phyloP scores from a whole-genome alignment of 1,140 invertebrate genomes.

The Heliconius hermathena region DNA sequence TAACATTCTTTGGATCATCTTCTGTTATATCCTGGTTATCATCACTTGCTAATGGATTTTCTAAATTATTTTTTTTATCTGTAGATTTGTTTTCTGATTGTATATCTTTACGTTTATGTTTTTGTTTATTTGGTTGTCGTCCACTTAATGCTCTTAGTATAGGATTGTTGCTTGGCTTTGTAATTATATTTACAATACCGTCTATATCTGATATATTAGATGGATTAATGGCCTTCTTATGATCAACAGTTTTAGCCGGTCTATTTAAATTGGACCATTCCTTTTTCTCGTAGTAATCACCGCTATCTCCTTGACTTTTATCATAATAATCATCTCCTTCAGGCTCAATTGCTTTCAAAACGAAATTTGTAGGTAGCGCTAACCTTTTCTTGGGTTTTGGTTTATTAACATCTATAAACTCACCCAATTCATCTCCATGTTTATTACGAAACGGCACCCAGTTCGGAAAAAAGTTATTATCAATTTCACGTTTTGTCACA shows the following conservation, averaged over 20 bases:
- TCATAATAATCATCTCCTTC: slow-evolving; percentile 61
- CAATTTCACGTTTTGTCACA: slow-evolving; percentile 59
- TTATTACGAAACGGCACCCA: slow-evolving; percentile 76
- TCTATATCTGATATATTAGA: slow-evolving; percentile 65
- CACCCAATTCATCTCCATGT: slow-evolving; percentile 66
- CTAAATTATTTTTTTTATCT: slow-evolving; percentile 15
- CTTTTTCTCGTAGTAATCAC: slow-evolving; percentile 71
- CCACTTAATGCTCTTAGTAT: slow-evolving; percentile 41
- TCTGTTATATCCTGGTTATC: slow-evolving; percentile 23
- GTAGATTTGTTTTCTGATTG: neutral
- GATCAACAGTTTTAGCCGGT: slow-evolving; percentile 39
- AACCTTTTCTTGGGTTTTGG: slow-evolving; percentile 67
- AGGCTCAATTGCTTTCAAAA: slow-evolving; percentile 57
- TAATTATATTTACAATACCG: slow-evolving; percentile 66
- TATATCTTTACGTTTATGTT: slow-evolving; percentile 32
- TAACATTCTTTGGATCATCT: slow-evolving; percentile 31
- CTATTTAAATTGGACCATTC: slow-evolving; percentile 65
- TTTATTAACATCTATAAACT: slow-evolving; percentile 61
- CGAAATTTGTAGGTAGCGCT: slow-evolving; percentile 65
- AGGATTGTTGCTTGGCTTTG: slow-evolving; percentile 43
- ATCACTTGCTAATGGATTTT: slow-evolving; percentile 19
- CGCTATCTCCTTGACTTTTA: slow-evolving; percentile 61
- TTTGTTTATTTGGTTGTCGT: slow-evolving; percentile 27
- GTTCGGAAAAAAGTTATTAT: slow-evolving; percentile 64
- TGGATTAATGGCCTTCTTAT: slow-evolving; percentile 45